These are phyloP conservation scores for Euwallacea fornicatus DNA, from an alignment of 1,140 invertebrate species.

Conservation along the genomic window DNA sequence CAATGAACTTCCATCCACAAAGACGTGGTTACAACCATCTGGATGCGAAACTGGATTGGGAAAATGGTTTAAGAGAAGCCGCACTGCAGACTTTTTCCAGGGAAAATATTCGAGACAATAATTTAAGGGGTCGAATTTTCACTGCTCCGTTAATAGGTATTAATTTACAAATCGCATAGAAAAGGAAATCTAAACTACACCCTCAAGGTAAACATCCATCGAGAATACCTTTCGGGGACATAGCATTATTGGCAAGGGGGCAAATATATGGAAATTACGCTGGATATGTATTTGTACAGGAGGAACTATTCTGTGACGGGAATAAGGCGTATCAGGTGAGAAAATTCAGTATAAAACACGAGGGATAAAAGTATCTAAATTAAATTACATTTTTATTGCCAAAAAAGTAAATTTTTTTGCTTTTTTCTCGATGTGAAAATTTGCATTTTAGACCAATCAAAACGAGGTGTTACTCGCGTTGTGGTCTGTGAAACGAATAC, in stretches of 20 bases:
- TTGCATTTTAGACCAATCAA: background rate
- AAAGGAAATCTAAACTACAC: background rate
- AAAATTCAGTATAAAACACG: background rate
- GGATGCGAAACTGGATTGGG: background rate
- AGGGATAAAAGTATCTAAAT: background rate
- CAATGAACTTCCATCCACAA: too few relatives aligned
- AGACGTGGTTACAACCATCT: too few relatives aligned
- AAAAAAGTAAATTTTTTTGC: too few relatives aligned
- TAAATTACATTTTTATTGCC: background rate
- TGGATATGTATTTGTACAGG: background rate
- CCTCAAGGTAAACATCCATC: background rate
- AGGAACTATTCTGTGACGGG: background rate
- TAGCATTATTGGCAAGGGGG: background rate
- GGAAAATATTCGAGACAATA: background rate
- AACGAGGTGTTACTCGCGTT: background rate
- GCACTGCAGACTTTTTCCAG: background rate
- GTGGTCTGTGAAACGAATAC: background rate
- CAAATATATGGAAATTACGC: background rate
- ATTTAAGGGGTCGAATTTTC: background rate
- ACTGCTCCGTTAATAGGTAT: background rate
- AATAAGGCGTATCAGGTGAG: background rate
- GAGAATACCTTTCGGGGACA: background rate
- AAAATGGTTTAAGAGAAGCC: slow-evolving; percentile 1
- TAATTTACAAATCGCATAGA: background rate
- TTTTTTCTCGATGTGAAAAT: too few relatives aligned